Conservation (phyloP, 2,888 invertebrate genomes). For the Parelbella ahira region DNA sequence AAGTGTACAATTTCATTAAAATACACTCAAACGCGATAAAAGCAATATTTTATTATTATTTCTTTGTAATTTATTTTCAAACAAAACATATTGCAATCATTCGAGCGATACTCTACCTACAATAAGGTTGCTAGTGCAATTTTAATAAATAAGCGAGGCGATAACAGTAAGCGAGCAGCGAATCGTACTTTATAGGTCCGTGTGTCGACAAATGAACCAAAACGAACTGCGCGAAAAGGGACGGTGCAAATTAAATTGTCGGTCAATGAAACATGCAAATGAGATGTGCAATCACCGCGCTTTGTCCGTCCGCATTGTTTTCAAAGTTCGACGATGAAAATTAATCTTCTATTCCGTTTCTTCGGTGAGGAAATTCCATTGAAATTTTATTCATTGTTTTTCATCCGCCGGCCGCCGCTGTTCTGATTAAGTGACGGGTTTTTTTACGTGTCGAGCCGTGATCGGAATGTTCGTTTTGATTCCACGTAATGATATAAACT, state of each 20-base stretch:
- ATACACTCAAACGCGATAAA: no score
- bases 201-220: slow-evolving; percentile 28
- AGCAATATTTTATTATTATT: no score
- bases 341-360: slow-evolving; percentile 28
- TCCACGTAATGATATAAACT: no score
- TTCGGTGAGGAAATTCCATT: slow-evolving; percentile 12
- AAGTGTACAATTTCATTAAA: no score
- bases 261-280: slow-evolving; percentile 73
- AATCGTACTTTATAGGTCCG: slow-evolving; percentile 3
- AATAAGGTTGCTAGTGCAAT: no score
- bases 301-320: slow-evolving; percentile 61
- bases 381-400: slow-evolving; percentile 17
- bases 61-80: no score
- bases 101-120: no score
- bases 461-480: not conserved
- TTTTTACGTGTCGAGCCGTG: not conserved
- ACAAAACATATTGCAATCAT: no score
- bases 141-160: no score
- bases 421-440: slow-evolving; percentile 9
- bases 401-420: slow-evolving; percentile 1
- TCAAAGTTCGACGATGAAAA: slow-evolving; percentile 32
- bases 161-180: slow-evolving; percentile 1
- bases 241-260: slow-evolving; percentile 63
- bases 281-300: slow-evolving; percentile 64
- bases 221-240: slow-evolving; percentile 27